Evolutionary conservation across 2,888 invertebrate genomes (phyloP), one percentile per base, ranked within the genome.

Genomic region (Microdon myrmicae): DNA sequence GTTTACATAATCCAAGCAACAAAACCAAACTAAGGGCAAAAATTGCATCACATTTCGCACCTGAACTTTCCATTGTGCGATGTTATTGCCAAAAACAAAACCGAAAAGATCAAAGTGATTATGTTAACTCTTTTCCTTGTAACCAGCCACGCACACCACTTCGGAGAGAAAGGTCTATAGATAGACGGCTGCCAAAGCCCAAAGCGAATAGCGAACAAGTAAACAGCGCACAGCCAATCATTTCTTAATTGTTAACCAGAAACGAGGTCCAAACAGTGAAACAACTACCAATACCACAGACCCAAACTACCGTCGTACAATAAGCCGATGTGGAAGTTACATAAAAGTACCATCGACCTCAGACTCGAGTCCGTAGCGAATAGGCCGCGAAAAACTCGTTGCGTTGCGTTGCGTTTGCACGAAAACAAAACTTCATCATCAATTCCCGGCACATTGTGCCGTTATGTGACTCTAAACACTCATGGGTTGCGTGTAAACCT

Each of bases 291-390:
- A 13, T 1, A 51, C 6, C 28, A 35, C n/a, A 13, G 7, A 23
- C 34, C 8, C n/a, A 19, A 22, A 44, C 44, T 2, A 26, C n/a
- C 17, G 31, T 25, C 16, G 17, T 29, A 38, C 29, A 13, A 12
- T 29, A 9, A 29, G 28, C 41, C 44, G 48, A 41, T 35, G 48
- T 6, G 34, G 43, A 38, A 56, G 56, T 61, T 61, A 61, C 49
- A 51, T 61, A 61, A 61, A 56, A 39, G 45, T 61, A 51, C 49
- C 61, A 56, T 56, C 61, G 61, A 61, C 61, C 61, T 61, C 39
- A 51, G 56, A 56, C 56, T 61, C 49, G 49, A 55, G 44, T 49
- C 38, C 28, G 48, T 35, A 55, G 34, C 55, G 61, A 56, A 45
- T 43, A 19, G 49, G 28, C 34, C 19, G 38, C 32, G 5, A 5